Conservation (phyloP, 2,888 invertebrate genomes). For the Alviniconcha strummeri region DNA sequence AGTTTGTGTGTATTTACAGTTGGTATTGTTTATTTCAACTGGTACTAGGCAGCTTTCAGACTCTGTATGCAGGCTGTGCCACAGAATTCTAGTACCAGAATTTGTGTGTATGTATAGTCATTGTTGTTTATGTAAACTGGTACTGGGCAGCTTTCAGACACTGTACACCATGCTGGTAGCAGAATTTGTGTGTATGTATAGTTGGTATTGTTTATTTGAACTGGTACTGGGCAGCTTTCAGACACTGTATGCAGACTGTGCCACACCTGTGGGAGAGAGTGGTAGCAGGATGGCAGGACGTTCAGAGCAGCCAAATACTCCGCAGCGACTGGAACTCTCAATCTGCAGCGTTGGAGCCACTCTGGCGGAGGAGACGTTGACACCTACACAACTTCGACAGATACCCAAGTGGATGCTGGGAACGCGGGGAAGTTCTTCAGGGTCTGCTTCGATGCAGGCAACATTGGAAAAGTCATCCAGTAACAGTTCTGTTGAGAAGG, state of each 20-base stretch:
- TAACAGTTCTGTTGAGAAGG: conserved; percentile 26
- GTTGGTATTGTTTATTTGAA: too few relatives aligned
- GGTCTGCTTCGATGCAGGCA: conserved; percentile 26
- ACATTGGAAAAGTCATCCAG: conserved; percentile 31
- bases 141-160: too few relatives aligned
- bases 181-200: too few relatives aligned
- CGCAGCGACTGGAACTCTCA: neutral
- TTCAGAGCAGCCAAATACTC: neutral
- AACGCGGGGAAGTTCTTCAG: conserved; percentile 26
- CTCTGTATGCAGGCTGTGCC: conserved; percentile 36
- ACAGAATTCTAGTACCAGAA: conserved; percentile 5
- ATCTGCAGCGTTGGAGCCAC: neutral
- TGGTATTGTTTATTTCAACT: too few relatives aligned
- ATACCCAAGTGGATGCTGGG: conserved; percentile 54
- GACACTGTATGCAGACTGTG: conserved; percentile 35
- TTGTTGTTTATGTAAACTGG: too few relatives aligned
- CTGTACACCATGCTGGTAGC: too few relatives aligned
- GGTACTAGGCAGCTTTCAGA: conserved; percentile 36
- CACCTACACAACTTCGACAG: conserved; percentile 30
- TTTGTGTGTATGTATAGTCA: too few relatives aligned
- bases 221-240: conserved; percentile 35
- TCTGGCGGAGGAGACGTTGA: conserved; percentile 23
- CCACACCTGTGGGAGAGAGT: conserved; percentile 40
- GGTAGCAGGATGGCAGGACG: conserved; percentile 32
- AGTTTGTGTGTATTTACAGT: too few relatives aligned